Evolutionary conservation across 1,140 invertebrate species (phyloP), one percentile per base, ranked within the genome.

Genomic region (Steinernema feltiae): DNA sequence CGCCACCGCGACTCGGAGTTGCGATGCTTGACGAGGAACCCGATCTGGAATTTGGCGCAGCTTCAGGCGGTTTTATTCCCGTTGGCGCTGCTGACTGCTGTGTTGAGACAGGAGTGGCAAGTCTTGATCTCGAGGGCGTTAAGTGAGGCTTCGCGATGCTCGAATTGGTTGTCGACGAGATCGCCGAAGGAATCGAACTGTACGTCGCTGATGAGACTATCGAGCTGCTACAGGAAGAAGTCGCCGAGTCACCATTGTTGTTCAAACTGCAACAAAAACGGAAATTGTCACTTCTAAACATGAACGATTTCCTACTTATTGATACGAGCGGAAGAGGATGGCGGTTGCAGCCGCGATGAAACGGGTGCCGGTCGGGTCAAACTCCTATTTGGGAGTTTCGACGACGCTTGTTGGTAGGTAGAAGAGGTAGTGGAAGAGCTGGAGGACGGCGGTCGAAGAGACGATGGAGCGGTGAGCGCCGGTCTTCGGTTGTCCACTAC

Each of bases 161-260:
- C 12, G 53, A 63, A 27, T 21, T 63, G 15, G n/a, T n/a, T n/a
- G n/a, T n/a, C n/a, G 53, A 63, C 12, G 53, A 63, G 7, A 63
- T 27, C 53, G 53, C 53, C 24, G 53, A 63, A 21, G 53, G 53
- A 63, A 63, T 63, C 3, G 53, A 63, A 27, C 53, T 63, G 24
- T 63, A 63, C 7, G 53, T 63, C 2, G 53, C 53, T 21, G 53
- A 63, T 3, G 53, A 63, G 53, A 63, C 53, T 63, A 63, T 74
- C 1, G 73, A 27, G 29, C 31, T 70, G 69, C 48, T 74, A 48
- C 48, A 74, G 21, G 30, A 41, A 18, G 32, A 48, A 3, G 48
- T 74, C 3, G 69, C 73, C 7, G 73, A 74, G 27, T 69, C 73
- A n/a, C 69, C 69, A 69, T 74, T 74, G 48, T 74, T 74, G 29